Percentiles rank a stretch among this genome's conserved stretches.
Conservation (phyloP, 2,113 vertebrate genomes). For the Charadrius vociferus region DNA sequence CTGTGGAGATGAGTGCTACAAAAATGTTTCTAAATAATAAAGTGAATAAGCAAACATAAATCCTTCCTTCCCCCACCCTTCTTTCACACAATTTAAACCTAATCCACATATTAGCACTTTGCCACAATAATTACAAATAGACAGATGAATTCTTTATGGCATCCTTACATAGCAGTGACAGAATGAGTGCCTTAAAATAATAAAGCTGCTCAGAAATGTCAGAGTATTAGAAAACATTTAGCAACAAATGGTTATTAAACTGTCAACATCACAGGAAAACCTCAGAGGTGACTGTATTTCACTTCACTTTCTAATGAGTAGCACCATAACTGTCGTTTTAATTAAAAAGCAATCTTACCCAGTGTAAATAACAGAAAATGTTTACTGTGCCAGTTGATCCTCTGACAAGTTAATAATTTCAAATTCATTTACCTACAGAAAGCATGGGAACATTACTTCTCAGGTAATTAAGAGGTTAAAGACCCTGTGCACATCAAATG, state of each 20-base stretch:
- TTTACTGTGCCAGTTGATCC: not conserved
- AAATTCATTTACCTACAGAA: slow-evolving; percentile 1
- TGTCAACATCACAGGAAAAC: slow-evolving; percentile 23
- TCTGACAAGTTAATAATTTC: slow-evolving; percentile 37
- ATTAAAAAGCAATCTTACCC: slow-evolving; percentile 38
- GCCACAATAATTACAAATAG: not conserved
- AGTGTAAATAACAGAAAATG: not conserved
- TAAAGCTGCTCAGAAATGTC: not conserved
- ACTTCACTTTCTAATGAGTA: slow-evolving; percentile 11
- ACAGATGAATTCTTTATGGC: not conserved
- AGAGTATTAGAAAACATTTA: slow-evolving; percentile 32
- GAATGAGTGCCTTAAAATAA: not conserved
- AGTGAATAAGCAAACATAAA: not conserved
- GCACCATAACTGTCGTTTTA: not conserved
- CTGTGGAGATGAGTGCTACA: not conserved
- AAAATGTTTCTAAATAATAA: not conserved
- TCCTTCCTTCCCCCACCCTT: not conserved
- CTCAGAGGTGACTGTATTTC: not conserved
- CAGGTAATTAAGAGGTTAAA: slow-evolving; percentile 41
- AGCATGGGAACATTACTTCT: not conserved
- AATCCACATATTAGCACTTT: not conserved
- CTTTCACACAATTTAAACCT: not conserved
- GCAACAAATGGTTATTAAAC: slow-evolving; percentile 8
- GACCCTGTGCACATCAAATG: not conserved
- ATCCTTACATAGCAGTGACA: not conserved